Conservation (phyloP, 2,888 invertebrate genomes). For the Ochlodes sylvanus region DNA sequence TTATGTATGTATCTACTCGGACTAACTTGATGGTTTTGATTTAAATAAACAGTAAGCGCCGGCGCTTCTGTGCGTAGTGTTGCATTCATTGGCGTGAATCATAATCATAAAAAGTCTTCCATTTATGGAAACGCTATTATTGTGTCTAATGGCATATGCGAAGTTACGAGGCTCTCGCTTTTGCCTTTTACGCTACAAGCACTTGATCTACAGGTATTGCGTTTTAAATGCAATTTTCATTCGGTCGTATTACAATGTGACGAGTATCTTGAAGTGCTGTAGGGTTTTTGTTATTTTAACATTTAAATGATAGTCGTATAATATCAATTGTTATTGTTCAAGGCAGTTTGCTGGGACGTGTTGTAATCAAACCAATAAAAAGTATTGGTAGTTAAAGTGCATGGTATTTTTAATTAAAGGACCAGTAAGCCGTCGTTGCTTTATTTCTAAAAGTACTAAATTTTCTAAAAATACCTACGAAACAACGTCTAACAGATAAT, state of each 20-base stretch:
- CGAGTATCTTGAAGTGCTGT: background rate
- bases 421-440: no score
- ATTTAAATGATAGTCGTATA: no score
- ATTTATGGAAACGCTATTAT: slow-evolving; percentile 22
- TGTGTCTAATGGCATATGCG: slow-evolving; percentile 24
- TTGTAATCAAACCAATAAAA: no score
- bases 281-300: no score
- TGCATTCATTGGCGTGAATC: slow-evolving; percentile 16
- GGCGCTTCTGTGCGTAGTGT: slow-evolving; percentile 5
- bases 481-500: no score
- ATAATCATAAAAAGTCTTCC: slow-evolving; percentile 20
- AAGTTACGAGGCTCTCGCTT: slow-evolving; percentile 10
- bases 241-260: background rate
- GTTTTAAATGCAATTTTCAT: slow-evolving; percentile 1
- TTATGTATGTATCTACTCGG: no score
- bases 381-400: no score
- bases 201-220: background rate
- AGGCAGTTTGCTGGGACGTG: no score
- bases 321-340: no score
- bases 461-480: no score
- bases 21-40: background rate
- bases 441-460: no score
- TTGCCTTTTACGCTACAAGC: slow-evolving; percentile 21
- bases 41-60: slow-evolving; percentile 11
- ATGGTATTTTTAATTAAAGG: no score